A percentile compares a stretch with the other conserved stretches of the same genome.
Evolutionary conservation across 2,113 vertebrate species (phyloP).

Genomic region (Pomatorhinus ruficollis): DNA sequence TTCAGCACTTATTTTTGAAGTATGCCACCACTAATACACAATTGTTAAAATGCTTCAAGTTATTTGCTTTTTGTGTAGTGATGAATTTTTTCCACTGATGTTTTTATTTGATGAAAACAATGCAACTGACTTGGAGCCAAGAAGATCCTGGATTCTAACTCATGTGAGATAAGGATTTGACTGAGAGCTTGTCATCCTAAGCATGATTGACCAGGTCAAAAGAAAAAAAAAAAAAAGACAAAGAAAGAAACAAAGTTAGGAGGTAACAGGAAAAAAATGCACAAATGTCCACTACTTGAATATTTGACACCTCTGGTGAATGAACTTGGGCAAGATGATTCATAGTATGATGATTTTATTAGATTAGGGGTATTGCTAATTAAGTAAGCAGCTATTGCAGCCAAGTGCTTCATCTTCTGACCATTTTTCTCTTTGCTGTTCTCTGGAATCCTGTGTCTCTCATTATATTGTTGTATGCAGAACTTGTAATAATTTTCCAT

Average conservation of each 20-base stretch:
- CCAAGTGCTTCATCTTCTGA: not conserved
- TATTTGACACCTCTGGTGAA: not conserved
- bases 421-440: not conserved
- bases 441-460: not conserved
- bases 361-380: not conserved
- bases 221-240: no score
- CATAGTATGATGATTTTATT: not conserved
- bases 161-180: not conserved
- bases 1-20: slow-evolving; percentile 62
- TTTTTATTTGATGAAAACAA: slow-evolving; percentile 55
- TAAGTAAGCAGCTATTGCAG: not conserved
- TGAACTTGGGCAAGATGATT: not conserved
- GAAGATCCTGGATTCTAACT: not conserved
- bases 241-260: not conserved
- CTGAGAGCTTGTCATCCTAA: not conserved
- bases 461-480: not conserved
- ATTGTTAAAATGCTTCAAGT: slow-evolving; percentile 45
- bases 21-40: slow-evolving; percentile 10
- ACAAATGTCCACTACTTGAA: not conserved
- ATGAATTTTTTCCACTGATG: slow-evolving; percentile 42
- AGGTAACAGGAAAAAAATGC: not conserved
- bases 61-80: slow-evolving; percentile 53
- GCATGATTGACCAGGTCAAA: not conserved
- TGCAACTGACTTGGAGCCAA: slow-evolving; percentile 18
- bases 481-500: not conserved